A percentile compares a stretch with the other conserved stretches of the same genome.
phyloP scores from a whole-genome alignment of 2,888 invertebrate genomes.

The Coecobrya sp. region DNA sequence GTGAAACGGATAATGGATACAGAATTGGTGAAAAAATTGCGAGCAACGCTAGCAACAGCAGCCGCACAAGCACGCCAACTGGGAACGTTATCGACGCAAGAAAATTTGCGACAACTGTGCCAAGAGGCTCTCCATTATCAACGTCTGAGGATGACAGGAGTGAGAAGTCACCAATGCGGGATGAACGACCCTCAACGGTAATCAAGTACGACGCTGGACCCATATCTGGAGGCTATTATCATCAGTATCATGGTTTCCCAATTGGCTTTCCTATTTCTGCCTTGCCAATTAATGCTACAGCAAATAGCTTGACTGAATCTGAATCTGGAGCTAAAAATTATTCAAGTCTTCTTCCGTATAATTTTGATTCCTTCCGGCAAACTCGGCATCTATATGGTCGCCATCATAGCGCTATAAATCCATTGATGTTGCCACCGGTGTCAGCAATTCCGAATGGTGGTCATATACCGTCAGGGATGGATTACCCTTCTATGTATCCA shows the following conservation, averaged over 20 bases:
- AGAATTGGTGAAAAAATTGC: not conserved
- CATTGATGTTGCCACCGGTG: not conserved
- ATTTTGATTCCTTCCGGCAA: not conserved
- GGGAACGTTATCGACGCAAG: not conserved
- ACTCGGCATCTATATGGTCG: not conserved
- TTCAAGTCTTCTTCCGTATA: not conserved
- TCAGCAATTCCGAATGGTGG: not conserved
- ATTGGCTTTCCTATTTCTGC: not conserved
- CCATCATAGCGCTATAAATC: not conserved
- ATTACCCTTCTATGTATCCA: not conserved
- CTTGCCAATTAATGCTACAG: not conserved
- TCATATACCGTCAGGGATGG: conserved; percentile 37
- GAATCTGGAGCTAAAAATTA: not conserved
- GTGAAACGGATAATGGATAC: too few relatives aligned
- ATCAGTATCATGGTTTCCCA: not conserved
- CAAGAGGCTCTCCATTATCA: not conserved
- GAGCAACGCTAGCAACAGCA: not conserved
- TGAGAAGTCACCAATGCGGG: not conserved
- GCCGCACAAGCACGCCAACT: not conserved
- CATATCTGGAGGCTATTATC: not conserved
- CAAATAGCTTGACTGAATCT: not conserved
- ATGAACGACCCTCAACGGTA: not conserved
- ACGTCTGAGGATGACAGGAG: not conserved
- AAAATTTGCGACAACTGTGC: not conserved
- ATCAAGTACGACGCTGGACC: not conserved